Conservation (phyloP, 1,140 invertebrate genomes). For the Penaeus chinensis region DNA sequence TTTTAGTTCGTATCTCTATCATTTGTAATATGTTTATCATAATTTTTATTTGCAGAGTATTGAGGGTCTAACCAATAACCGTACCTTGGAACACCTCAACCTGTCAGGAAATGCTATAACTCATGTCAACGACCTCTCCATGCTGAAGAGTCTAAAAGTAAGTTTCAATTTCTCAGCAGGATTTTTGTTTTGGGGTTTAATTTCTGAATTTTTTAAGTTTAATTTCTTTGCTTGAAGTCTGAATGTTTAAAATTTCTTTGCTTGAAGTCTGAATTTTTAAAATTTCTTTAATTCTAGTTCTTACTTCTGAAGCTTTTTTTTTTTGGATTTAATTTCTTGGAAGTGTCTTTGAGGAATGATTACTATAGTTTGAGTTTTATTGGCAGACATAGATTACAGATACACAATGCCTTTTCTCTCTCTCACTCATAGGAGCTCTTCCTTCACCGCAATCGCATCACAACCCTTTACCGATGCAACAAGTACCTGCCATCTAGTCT, state of each 20-base stretch:
- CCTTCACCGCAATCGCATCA: constrained; percentile 87
- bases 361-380: too few relatives aligned
- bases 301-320: too few relatives aligned
- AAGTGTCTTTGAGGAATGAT: too few relatives aligned
- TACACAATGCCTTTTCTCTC: not conserved
- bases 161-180: constrained; percentile 51
- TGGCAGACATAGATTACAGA: too few relatives aligned
- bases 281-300: too few relatives aligned
- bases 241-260: too few relatives aligned
- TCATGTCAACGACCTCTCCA: constrained; percentile 84
- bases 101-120: constrained; percentile 90
- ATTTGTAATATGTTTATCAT: constrained; percentile 36
- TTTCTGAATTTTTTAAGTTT: not conserved
- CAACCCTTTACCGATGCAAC: constrained; percentile 83
- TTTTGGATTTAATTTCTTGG: too few relatives aligned
- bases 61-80: constrained; percentile 85
- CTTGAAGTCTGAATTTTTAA: too few relatives aligned
- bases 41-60: constrained; percentile 72
- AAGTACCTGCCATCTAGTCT: constrained; percentile 82
- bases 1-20: not conserved
- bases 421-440: constrained; percentile 78
- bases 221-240: not conserved
- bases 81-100: constrained; percentile 84
- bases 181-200: not conserved
- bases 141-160: constrained; percentile 84